Evolutionary conservation across 2,797 vertebrate species (phyloP), one percentile per base, ranked within the genome.

Genomic region (Nannoperca obscura): DNA sequence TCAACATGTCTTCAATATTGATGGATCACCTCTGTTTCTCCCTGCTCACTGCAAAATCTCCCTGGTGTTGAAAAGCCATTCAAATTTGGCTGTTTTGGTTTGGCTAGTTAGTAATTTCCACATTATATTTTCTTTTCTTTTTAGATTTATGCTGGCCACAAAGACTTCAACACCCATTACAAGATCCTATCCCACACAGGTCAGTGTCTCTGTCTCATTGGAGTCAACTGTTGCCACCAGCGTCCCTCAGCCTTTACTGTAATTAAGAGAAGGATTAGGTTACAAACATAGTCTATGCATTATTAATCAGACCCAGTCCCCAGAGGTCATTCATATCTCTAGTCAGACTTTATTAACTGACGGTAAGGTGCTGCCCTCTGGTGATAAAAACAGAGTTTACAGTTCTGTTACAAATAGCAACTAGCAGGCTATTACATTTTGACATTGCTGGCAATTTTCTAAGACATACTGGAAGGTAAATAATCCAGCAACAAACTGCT

Each of bases 271-370:
- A 22, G 54, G 46, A 65, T 92, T 82, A 36, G 50, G 49, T 91
- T 78, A 61, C 88, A 91, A 82, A 77, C 72, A 42, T 61, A 24
- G 34, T 50, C 42, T 15, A 50, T 89, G 11, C 54, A 92, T 91
- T 86, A 89, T 89, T 83, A 70, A 91, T 71, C 65, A 59, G 5
- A 40, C 49, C 15, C 38, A 61, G 66, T 50, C 65, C 32, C 38
- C 44, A 44, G 34, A 52, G 70, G 38, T 71, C 47, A 42, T 49
- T 81, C 75, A 72, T 65, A 78, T 71, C 47, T 67, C 47, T 38
- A 19, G 32, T 20, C 15, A 59, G 46, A 55, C 46, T 22, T 14
- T 4, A 20, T 46, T 1, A 22, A 2, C 27, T 24, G n/a, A 11
- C 32, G 36, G 75, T 44, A 5, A 32, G 19, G 36, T 78, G 82